Evolutionary conservation across 2,888 invertebrate genomes (phyloP), one percentile per base, ranked within the genome.

Genomic region (Anoplius nigerrimus): DNA sequence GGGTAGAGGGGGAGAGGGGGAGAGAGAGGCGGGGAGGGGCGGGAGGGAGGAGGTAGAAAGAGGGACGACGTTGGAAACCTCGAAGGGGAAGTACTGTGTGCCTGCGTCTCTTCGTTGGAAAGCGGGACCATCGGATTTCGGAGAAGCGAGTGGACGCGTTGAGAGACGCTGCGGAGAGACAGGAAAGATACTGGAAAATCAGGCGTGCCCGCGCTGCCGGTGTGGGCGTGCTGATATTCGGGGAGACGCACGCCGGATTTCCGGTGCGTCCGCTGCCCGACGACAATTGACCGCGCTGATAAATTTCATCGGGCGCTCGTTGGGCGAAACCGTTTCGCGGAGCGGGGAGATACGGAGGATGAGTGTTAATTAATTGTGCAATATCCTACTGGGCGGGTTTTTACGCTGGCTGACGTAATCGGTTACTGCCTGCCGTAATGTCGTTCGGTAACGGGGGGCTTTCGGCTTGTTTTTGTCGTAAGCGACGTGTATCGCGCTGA

Each of bases 231-330:
- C 55, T 52, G 81, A 77, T 82, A 80, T 48, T 34, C 66, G 58
- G 20, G 63, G 48, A 60, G 75, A 76, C 77, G 79, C 69, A 71
- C 71, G 69, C 79, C 81, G 82, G 83, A 82, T 76, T 77, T 82
- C 82, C 83, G 72, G 71, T 56, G 64, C 62, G 66, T 62, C 71
- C 72, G 34, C 8, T 79, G 78, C 76, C 78, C 74, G 53, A 22
- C 64, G 67, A 57, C 64, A 34, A 75, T 76, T 74, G 69, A 71
- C 64, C 55, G 53, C 15, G 2, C 45, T 62, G 79, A 78, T 79
- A 78, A 57, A 46, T 42, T 13, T 18, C 15, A 57, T 13, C 18
- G 34, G 27, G n/a, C 34, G 22, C 21, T 66, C 42, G 48, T 42
- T 56, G 58, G 42, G 61, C 59, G 67, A 67, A 21, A 58, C 27